A percentile compares a stretch with the other conserved stretches of the same genome.
These are phyloP conservation scores for Onychostoma macrolepis DNA, from an alignment of 2,113 vertebrate species.

Conservation along the genomic window DNA sequence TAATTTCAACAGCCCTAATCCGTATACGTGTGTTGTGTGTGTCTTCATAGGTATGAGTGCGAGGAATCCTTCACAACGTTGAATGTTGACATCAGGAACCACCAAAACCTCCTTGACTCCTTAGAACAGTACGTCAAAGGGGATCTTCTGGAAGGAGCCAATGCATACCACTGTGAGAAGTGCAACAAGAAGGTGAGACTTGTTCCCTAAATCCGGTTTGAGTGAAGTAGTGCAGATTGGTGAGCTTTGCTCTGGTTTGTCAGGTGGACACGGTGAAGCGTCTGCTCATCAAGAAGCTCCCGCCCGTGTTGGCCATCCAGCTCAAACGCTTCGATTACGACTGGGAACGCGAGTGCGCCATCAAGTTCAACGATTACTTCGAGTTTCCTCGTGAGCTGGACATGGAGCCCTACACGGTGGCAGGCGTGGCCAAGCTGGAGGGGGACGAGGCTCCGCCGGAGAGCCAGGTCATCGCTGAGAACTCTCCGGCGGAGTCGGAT, in stretches of 20 bases:
- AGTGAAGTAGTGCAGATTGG: not conserved
- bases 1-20: no score
- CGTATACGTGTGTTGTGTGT: conserved; percentile 16
- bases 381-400: conserved; percentile 97
- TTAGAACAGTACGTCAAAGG: conserved; percentile 98
- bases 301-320: conserved; percentile 96
- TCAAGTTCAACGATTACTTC: conserved; percentile 99
- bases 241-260: conserved; percentile 36
- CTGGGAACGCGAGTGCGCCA: conserved; percentile 99
- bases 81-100: conserved; percentile 99
- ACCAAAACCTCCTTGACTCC: conserved; percentile 97
- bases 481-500: no score
- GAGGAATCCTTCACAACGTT: conserved; percentile 98
- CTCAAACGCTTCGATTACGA: conserved; percentile 97
- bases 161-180: conserved; percentile 99
- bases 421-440: conserved; percentile 95
- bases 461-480: conserved; percentile 90
- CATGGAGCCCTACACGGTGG: conserved; percentile 98
- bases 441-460: conserved; percentile 92
- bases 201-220: no score
- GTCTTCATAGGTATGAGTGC: conserved; percentile 87
- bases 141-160: conserved; percentile 96
- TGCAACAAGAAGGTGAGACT: conserved; percentile 95
- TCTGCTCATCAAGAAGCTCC: conserved; percentile 95
- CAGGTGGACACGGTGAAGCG: conserved; percentile 99